Evolutionary conservation across 2,888 invertebrate genomes (phyloP).

Genomic region (Brachypterus glaber): DNA sequence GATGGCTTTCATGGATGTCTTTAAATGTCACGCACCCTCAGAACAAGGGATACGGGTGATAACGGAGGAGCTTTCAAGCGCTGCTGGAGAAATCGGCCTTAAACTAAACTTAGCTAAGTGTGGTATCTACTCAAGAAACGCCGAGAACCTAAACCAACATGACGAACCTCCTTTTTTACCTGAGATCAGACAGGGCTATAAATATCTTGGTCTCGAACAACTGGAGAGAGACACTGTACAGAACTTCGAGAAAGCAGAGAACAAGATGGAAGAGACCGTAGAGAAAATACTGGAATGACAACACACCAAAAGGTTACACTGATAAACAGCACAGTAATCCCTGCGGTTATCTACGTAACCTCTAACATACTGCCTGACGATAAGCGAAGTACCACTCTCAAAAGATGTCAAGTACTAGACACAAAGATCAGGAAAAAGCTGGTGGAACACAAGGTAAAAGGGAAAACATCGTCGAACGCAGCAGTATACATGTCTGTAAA

Average conservation of each 20-base stretch:
- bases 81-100: slow-evolving; percentile 10
- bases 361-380: slow-evolving; percentile 11
- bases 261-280: no score
- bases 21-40: slow-evolving; percentile 7
- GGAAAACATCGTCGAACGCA: no score
- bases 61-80: slow-evolving; percentile 4
- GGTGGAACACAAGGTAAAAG: no score
- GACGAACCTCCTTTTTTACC: slow-evolving; percentile 6
- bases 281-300: no score
- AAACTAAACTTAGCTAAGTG: slow-evolving; percentile 10
- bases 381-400: slow-evolving; percentile 10
- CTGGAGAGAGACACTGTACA: no score
- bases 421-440: no score
- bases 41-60: slow-evolving; percentile 8
- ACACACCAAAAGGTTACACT: slow-evolving; percentile 8
- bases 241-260: no score
- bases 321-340: slow-evolving; percentile 9
- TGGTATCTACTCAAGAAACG: slow-evolving; percentile 5
- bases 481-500: no score
- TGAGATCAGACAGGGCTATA: slow-evolving; percentile 14
- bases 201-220: no score
- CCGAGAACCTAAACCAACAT: no score
- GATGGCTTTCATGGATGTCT: slow-evolving; percentile 14
- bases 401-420: slow-evolving; percentile 5
- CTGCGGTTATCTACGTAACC: slow-evolving; percentile 8